Conservation (phyloP, 1,140 invertebrate species). For the Lucilia cuprina region DNA sequence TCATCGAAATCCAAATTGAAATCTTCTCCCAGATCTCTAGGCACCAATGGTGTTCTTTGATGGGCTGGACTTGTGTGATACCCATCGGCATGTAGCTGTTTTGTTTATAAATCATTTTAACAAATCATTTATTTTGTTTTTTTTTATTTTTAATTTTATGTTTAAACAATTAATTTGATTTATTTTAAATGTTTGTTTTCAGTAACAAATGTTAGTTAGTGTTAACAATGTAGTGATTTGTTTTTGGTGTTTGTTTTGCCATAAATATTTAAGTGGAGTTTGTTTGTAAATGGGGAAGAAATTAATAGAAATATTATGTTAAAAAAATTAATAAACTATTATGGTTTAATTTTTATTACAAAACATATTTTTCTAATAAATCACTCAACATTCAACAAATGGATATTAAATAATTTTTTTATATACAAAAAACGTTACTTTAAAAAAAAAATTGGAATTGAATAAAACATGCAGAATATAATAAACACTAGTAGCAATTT, state of each 20-base stretch:
- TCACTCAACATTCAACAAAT: neutral
- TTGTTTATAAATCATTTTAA: slow-evolving; percentile 15
- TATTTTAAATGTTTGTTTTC: neutral
- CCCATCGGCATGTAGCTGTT: slow-evolving; percentile 76
- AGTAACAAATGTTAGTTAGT: neutral
- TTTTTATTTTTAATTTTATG: neutral
- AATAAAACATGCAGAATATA: neutral
- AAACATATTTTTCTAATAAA: neutral
- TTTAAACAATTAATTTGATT: neutral
- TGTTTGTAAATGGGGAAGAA: neutral
- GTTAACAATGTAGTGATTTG: neutral
- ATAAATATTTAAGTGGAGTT: neutral
- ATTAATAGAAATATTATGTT: neutral
- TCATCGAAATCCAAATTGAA: slow-evolving; percentile 65
- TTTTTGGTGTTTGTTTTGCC: neutral
- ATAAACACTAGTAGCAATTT: no score
- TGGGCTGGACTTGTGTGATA: slow-evolving; percentile 87
- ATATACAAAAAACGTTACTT: neutral
- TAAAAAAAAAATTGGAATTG: neutral
- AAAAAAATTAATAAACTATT: neutral
- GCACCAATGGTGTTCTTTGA: slow-evolving; percentile 69
- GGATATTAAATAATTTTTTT: neutral
- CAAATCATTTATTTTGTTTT: neutral
- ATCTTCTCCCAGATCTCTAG: slow-evolving; percentile 67
- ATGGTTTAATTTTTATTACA: neutral